phyloP scores from a whole-genome alignment of 1,140 invertebrate genomes.

The Neodiprion fabricii region DNA sequence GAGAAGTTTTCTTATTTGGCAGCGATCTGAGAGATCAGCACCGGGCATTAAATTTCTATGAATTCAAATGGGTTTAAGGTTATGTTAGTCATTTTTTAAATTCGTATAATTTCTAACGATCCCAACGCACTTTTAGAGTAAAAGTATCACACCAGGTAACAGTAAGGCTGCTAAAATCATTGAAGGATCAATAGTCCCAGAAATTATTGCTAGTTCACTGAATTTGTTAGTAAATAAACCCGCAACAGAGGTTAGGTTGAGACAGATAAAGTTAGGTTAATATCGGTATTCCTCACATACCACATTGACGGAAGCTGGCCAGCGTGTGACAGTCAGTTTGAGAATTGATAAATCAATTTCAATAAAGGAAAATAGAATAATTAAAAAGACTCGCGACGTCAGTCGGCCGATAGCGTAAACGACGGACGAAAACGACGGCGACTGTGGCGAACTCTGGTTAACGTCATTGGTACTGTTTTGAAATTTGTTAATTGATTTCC shows the following conservation, averaged over 20 bases:
- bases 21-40: too few relatives aligned
- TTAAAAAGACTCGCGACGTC: neutral
- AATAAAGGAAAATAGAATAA: too few relatives aligned
- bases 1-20: too few relatives aligned
- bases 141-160: too few relatives aligned
- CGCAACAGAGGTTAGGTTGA: neutral
- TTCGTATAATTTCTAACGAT: neutral
- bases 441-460: too few relatives aligned
- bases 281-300: neutral
- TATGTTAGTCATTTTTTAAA: neutral
- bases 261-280: neutral
- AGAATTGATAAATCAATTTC: too few relatives aligned
- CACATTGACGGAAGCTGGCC: neutral
- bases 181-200: too few relatives aligned
- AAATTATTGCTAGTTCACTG: neutral
- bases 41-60: too few relatives aligned
- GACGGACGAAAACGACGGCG: too few relatives aligned
- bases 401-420: neutral
- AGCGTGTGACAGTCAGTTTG: neutral
- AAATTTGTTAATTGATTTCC: conserved; percentile 40
- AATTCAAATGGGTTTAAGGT: neutral
- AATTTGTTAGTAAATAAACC: neutral
- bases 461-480: too few relatives aligned
- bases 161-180: too few relatives aligned
- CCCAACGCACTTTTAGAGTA: neutral